A percentile compares a stretch with the other conserved stretches of the same genome.
These are phyloP conservation scores for Malurus elegans DNA, from an alignment of 2,113 vertebrate species.

Conservation along the genomic window DNA sequence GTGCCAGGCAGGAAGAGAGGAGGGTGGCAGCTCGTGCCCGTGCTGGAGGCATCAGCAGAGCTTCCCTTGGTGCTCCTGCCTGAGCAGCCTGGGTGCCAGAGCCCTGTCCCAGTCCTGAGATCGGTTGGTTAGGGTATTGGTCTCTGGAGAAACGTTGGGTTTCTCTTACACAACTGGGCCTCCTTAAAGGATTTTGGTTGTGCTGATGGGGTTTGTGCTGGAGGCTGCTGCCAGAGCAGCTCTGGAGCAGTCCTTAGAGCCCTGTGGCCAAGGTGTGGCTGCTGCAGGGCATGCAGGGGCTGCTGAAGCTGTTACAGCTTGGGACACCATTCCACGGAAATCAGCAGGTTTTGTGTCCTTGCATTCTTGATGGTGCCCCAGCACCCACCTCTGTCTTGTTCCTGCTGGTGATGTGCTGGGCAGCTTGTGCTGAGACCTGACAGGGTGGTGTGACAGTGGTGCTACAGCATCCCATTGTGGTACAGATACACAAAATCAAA, in stretches of 20 bases:
- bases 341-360: background rate
- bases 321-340: background rate
- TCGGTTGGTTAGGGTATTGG: accelerated
- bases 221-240: background rate
- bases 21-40: accelerated
- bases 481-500: accelerated
- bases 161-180: background rate
- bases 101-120: accelerated
- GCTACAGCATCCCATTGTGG: background rate
- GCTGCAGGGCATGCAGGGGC: too few relatives aligned
- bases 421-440: background rate
- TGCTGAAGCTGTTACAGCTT: background rate
- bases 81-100: accelerated
- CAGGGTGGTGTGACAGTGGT: background rate
- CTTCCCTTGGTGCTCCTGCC: background rate
- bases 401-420: background rate
- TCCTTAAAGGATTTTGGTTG: background rate
- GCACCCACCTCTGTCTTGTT: background rate
- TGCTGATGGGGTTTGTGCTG: background rate
- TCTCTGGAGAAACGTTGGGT: accelerated
- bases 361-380: background rate
- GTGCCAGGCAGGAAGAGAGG: background rate
- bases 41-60: background rate
- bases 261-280: accelerated
- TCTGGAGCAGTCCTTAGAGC: background rate